Evolutionary conservation across 2,888 invertebrate species (phyloP).

Genomic region (Ichneumon xanthorius): DNA sequence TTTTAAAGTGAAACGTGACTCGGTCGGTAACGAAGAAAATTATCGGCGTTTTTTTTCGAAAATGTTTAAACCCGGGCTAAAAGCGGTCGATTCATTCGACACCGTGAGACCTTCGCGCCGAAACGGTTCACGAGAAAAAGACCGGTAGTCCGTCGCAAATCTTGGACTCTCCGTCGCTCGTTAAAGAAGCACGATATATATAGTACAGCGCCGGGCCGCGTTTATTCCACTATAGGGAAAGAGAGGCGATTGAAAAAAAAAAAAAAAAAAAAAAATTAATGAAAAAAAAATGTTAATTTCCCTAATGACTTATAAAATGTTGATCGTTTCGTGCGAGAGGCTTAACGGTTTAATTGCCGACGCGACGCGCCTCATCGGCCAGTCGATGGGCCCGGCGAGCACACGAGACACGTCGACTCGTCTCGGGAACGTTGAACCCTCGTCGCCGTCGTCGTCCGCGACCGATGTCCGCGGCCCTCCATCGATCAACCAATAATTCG

Average conservation of each 20-base stretch:
- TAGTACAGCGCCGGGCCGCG: conserved; percentile 12
- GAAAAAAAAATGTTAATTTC: conserved; percentile 65
- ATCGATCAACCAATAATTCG: conserved; percentile 69
- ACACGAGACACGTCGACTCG: conserved; percentile 28
- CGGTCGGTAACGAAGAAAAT: neutral
- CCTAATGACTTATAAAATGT: conserved; percentile 69
- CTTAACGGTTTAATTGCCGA: conserved; percentile 68
- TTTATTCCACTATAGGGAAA: conserved; percentile 28
- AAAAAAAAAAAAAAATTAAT: conserved; percentile 64
- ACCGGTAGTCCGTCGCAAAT: conserved; percentile 23
- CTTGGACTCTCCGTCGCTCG: conserved; percentile 19
- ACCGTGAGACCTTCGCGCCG: neutral
- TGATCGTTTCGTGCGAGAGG: conserved; percentile 67
- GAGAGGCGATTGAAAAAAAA: conserved; percentile 46
- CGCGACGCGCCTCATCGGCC: conserved; percentile 40
- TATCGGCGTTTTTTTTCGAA: neutral
- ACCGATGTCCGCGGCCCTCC: conserved; percentile 69
- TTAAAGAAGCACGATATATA: conserved; percentile 22
- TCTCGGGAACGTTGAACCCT: conserved; percentile 67
- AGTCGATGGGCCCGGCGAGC: conserved; percentile 36
- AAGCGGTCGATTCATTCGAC: neutral
- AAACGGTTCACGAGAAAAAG: conserved; percentile 11
- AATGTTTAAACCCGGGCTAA: too few species aligned
- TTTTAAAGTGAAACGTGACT: too few species aligned
- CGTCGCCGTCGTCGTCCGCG: conserved; percentile 59